A percentile compares a stretch with the other conserved stretches of the same genome.
Evolutionary conservation across 2,113 vertebrate genomes (phyloP).

Genomic region (Clarias batrachus): DNA sequence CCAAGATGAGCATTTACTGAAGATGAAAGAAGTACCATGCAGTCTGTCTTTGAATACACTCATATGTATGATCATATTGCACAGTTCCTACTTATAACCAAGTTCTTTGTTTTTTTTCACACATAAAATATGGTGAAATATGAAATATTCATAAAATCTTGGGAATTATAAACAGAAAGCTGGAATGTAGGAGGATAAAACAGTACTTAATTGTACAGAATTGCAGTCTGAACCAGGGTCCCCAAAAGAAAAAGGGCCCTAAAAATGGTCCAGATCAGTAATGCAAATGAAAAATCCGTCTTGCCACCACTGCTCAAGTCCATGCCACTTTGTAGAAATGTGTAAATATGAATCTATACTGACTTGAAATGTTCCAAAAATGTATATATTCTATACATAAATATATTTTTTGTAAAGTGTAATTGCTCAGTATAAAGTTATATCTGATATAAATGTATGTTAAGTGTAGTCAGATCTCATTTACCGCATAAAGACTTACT

Average conservation of each 20-base stretch:
- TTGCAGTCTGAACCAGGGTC: slow-evolving; percentile 19
- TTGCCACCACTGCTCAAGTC: slow-evolving; percentile 29
- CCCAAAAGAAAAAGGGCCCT: background rate
- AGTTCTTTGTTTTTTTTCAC: background rate
- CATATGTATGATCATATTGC: background rate
- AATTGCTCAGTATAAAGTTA: slow-evolving; percentile 50
- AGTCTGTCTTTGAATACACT: background rate
- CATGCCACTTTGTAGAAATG: slow-evolving; percentile 45
- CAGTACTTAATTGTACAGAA: background rate
- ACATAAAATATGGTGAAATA: too few relatives aligned
- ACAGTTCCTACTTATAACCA: background rate
- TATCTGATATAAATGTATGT: slow-evolving; percentile 47
- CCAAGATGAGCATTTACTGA: background rate
- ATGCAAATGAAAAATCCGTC: slow-evolving; percentile 43
- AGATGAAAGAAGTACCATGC: background rate
- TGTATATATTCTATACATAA: slow-evolving; percentile 51
- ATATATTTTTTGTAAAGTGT: slow-evolving; percentile 61
- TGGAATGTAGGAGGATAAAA: background rate
- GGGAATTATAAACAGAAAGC: background rate
- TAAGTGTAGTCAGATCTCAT: slow-evolving; percentile 51
- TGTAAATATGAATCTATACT: slow-evolving; percentile 52
- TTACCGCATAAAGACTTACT: slow-evolving; percentile 57
- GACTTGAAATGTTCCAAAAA: slow-evolving; percentile 60
- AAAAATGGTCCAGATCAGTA: slow-evolving; percentile 24
- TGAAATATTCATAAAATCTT: background rate